These are phyloP conservation scores for Onychorhynchus coronatus DNA, from an alignment of 2,113 vertebrate genomes.

Conservation along the genomic window DNA sequence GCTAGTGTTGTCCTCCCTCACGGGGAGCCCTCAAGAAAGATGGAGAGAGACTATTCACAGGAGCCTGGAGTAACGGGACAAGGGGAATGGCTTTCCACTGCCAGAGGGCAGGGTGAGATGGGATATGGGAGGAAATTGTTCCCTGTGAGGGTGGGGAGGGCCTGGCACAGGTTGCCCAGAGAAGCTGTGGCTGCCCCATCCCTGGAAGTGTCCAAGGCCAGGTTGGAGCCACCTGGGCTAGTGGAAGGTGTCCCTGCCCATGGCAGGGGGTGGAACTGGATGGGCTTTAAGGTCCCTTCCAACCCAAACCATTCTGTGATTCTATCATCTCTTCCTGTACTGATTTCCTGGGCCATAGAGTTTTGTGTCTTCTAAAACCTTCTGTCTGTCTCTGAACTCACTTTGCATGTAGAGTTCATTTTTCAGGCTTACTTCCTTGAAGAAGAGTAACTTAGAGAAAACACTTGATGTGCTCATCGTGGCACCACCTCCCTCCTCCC, in stretches of 20 bases:
- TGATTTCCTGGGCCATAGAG: neutral
- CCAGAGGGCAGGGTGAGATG: rapidly evolving
- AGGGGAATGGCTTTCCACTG: neutral
- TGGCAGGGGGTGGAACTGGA: rapidly evolving
- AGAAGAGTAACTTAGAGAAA: neutral
- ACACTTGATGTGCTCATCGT: neutral
- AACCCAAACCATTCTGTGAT: neutral
- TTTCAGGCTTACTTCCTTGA: neutral
- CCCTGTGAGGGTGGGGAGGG: neutral
- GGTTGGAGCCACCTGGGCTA: neutral
- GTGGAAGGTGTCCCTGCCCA: neutral
- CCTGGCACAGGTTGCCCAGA: neutral
- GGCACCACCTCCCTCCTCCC: neutral
- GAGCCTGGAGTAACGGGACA: neutral
- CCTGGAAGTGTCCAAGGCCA: neutral
- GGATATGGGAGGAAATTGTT: neutral
- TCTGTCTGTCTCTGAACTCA: neutral
- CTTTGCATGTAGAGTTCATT: neutral
- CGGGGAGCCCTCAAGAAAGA: neutral
- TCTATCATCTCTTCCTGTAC: neutral
- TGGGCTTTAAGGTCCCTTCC: rapidly evolving
- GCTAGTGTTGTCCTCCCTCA: neutral
- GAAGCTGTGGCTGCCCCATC: neutral
- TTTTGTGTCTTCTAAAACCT: neutral
- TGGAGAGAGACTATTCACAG: rapidly evolving